Base-by-base conservation (phyloP, 2,797 vertebrate genomes). In the Diglossa cyanea region DNA sequence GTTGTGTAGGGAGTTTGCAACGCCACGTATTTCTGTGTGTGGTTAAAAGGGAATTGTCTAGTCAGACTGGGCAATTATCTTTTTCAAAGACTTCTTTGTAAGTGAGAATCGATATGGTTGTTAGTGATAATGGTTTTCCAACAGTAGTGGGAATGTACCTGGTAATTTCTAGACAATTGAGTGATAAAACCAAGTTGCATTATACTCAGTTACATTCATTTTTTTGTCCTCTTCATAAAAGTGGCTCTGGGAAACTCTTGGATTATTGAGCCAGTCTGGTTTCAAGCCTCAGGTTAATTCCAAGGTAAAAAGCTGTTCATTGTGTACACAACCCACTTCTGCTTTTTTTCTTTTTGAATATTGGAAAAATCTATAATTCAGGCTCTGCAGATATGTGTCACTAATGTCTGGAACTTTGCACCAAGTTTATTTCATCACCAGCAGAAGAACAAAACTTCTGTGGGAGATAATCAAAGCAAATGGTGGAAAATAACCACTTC, bases 51-150 rank as follows among this genome's bases (percentile, higher is more conserved):
- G 39, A 94, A 79, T 78, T 86, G 62, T 83, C 75, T 94, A 74
- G 82, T 90, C 73, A 91, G 79, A 81, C 58, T 55, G 62, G 44
- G 75, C 37, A 73, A 88, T 93, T 93, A 61, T 45, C 33, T 80
- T 68, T 88, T 72, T 84, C 70, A 66, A 53, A 91, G 82, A 26
- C 40, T 62, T 72, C 75, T 94, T 92, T 94, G 73, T 84, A 91
- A 92, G 86, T 66, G 85, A 91, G 88, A 94, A 86, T 93, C 76
- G 30, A 53, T 94, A 73, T 37, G 58, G 44, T 91, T 91, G 76
- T 95, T 94, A 91, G 91, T 91, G 84, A 79, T 87, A 94, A 93
- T 80, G 78, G 66, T 70, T 86, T 95, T 92, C 73, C 54, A 89
- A 57, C 42, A 63, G 57, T 20, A 74, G 33, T 51, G 58, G 80